phyloP scores from a whole-genome alignment of 2,888 invertebrate genomes.

The Callosobruchus maculatus region DNA sequence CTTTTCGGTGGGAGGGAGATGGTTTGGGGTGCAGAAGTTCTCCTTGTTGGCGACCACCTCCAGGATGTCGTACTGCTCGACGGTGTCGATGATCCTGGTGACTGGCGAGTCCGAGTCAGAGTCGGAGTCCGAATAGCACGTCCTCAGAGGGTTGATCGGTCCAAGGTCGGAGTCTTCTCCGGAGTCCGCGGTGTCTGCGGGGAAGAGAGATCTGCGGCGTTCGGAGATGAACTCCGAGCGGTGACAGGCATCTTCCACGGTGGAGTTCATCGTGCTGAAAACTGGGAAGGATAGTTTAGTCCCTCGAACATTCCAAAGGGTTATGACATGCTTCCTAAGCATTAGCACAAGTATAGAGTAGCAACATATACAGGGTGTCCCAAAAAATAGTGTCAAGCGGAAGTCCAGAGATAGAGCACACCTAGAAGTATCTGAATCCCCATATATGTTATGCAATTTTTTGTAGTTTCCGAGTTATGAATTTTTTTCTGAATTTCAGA shows the following conservation, averaged over 20 bases:
- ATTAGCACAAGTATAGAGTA: not conserved
- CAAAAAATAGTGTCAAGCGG: too few relatives aligned
- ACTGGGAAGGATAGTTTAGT: not conserved
- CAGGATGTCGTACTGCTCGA: constrained; percentile 27
- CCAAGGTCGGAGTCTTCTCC: constrained; percentile 55
- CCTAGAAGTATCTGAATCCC: too few relatives aligned
- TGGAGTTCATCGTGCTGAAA: not conserved
- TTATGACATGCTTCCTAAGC: not conserved
- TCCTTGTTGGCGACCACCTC: constrained; percentile 23
- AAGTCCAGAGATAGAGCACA: too few relatives aligned
- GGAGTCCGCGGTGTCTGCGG: constrained; percentile 31
- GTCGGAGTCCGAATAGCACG: constrained; percentile 33
- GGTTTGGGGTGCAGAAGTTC: constrained; percentile 18
- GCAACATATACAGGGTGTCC: too few relatives aligned
- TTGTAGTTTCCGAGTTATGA: too few relatives aligned
- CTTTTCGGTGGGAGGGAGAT: constrained; percentile 14
- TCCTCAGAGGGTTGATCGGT: constrained; percentile 54
- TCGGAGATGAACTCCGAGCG: constrained; percentile 61
- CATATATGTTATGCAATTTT: too few relatives aligned
- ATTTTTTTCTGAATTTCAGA: too few relatives aligned
- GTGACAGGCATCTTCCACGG: constrained; percentile 7
- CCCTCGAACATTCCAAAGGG: not conserved
- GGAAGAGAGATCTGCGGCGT: constrained; percentile 63
- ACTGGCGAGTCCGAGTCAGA: constrained; percentile 18
- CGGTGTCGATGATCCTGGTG: constrained; percentile 12